phyloP scores from a whole-genome alignment of 2,888 invertebrate species.

The Andrena bicolor region DNA sequence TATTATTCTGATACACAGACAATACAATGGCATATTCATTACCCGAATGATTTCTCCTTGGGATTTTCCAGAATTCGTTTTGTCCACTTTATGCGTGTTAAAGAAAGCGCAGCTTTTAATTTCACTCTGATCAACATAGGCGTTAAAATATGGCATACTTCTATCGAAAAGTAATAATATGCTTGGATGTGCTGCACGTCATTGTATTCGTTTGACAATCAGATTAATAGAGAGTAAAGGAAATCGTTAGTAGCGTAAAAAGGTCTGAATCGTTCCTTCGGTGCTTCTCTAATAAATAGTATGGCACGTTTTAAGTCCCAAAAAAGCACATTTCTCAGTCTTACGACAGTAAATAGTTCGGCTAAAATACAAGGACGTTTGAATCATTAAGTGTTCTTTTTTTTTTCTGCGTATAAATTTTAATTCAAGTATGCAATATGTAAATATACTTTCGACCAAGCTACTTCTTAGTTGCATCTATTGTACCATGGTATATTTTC shows the following conservation, averaged over 20 bases:
- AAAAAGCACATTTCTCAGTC: conserved; percentile 74
- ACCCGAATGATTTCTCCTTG: conserved; percentile 9
- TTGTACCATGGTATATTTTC: conserved; percentile 40
- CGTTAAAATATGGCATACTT: conserved; percentile 36
- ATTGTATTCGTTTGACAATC: conserved; percentile 35
- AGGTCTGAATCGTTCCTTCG: conserved; percentile 29
- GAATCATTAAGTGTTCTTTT: conserved; percentile 31
- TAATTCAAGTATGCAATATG: conserved; percentile 30
- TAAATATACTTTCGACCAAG: conserved; percentile 37
- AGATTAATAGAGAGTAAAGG: conserved; percentile 51
- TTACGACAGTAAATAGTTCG: conserved; percentile 64
- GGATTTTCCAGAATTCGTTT: background rate
- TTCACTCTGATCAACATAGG: conserved; percentile 17
- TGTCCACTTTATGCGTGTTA: conserved; percentile 8
- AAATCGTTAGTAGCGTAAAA: conserved; percentile 43
- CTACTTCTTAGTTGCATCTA: conserved; percentile 43
- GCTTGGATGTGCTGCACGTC: conserved; percentile 58
- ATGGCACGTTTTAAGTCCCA: conserved; percentile 67
- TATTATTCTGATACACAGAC: conserved; percentile 9
- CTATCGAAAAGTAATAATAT: conserved; percentile 44
- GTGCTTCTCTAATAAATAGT: conserved; percentile 55
- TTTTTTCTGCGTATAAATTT: conserved; percentile 16
- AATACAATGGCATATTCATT: conserved; percentile 11
- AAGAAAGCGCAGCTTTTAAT: conserved; percentile 40
- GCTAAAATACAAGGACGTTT: conserved; percentile 53